Base-by-base conservation (phyloP, 2,113 vertebrate genomes). In the Macquaria ambigua region DNA sequence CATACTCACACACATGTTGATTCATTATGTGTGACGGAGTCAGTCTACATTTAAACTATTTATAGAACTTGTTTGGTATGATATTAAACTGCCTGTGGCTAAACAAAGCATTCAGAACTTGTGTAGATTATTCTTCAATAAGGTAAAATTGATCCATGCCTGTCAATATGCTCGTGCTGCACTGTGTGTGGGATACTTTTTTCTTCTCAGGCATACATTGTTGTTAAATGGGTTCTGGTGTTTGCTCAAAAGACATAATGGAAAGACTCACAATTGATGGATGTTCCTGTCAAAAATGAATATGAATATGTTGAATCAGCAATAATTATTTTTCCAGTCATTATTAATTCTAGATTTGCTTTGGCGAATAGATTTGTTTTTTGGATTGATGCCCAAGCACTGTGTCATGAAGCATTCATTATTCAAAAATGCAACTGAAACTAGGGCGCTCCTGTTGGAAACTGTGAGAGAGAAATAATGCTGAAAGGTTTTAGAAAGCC, bases 311-410 rank as follows among this genome's bases (percentile, higher is more conserved):
- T 82, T 87, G 81, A 80, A 92, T 90, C 79, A 84, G 76, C 73
- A 77, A 81, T 87, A 59, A 69, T 83, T 88, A 71, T 85, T 89
- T 79, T 59, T 28, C 43, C 84, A 85, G 83, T 85, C 79, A 66
- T 85, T 88, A 86, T 84, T 91, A 89, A 91, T 88, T 87, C 77
- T 81, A 87, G 81, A 86, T 92, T 91, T 92, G 78, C 82, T 82
- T 84, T 83, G 84, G 81, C 69, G 70, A 90, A 90, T 63, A 87
- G 63, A 87, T 92, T 90, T 86, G 71, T 83, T 86, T 87, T 83
- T 85, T 91, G 86, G 82, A 90, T 83, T 83, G 83, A 89, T 88
- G 85, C 84, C 86, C 79, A 62, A 86, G 71, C 56, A 69, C 87
- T 85, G 70, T 90, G 83, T 90, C 84, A 86, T 79, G 74, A 86